Evolutionary conservation across 2,113 vertebrate genomes (phyloP).

Genomic region (Thinocorus orbignyianus): DNA sequence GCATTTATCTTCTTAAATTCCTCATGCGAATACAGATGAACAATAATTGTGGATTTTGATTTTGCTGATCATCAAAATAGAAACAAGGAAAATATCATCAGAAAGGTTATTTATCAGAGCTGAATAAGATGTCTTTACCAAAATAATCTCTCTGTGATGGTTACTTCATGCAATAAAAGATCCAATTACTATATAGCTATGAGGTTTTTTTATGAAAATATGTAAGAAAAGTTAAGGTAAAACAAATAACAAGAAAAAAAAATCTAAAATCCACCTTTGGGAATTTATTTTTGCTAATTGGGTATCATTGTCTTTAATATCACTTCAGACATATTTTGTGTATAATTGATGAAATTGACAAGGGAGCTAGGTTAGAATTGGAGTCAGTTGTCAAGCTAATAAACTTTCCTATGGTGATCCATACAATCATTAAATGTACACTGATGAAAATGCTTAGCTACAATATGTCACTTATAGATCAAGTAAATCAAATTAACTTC

Average conservation of each 20-base stretch:
- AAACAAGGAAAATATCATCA: not conserved
- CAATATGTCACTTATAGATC: not conserved
- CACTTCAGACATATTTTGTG: not conserved
- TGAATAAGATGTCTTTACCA: not conserved
- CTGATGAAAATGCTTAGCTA: slow-evolving; percentile 17
- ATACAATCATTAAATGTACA: slow-evolving; percentile 1
- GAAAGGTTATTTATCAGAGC: not conserved
- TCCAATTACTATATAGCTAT: fast-evolving
- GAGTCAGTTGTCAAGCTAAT: not conserved
- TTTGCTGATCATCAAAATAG: not conserved
- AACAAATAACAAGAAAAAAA: not conserved
- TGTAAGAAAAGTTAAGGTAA: not conserved
- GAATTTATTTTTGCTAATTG: not conserved
- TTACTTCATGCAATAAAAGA: not conserved
- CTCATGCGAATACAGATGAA: not conserved
- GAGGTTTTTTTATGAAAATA: not conserved
- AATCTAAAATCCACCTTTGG: not conserved
- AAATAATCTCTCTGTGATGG: not conserved
- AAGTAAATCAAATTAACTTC: slow-evolving; percentile 32
- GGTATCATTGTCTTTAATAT: not conserved
- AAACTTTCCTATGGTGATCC: not conserved
- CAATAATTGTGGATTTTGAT: not conserved
- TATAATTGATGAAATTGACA: not conserved
- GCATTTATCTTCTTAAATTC: not conserved
- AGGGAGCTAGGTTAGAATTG: not conserved